Percentiles rank a stretch among this genome's conserved stretches.
Evolutionary conservation across 2,113 vertebrate genomes (phyloP).

Genomic region (Pomatorhinus ruficollis): DNA sequence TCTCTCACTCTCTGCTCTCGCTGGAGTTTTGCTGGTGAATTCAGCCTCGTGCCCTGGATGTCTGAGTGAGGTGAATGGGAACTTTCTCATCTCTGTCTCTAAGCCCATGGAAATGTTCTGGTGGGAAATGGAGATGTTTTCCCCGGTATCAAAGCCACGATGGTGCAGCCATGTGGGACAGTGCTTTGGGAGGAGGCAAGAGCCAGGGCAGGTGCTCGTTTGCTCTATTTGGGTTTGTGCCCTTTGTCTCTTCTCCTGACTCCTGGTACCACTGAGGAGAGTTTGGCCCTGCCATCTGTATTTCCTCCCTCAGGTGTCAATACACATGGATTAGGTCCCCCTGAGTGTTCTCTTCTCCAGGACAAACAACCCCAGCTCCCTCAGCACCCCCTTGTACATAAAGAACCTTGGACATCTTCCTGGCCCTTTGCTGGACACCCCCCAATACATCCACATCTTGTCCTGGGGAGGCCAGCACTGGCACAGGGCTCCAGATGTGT

Average conservation of each 20-base stretch:
- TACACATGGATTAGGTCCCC: accelerated
- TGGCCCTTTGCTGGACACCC: neutral
- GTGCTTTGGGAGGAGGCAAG: neutral
- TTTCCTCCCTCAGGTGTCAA: neutral
- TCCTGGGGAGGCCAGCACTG: neutral
- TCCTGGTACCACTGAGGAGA: neutral
- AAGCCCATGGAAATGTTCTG: neutral
- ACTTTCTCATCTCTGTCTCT: neutral
- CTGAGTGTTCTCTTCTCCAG: neutral
- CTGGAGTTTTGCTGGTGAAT: neutral
- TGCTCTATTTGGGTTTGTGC: neutral
- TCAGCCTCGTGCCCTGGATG: neutral
- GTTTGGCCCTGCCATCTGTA: neutral
- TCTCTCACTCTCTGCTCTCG: neutral
- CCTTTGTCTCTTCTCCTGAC: neutral
- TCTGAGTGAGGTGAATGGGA: neutral
- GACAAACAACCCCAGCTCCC: neutral
- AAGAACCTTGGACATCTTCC: neutral
- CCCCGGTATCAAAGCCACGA: neutral
- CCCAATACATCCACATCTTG: neutral
- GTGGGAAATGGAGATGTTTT: neutral
- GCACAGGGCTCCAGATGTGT: neutral
- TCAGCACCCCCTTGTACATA: neutral
- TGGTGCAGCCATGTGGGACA: accelerated
- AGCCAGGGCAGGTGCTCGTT: neutral